Evolutionary conservation across 2,888 invertebrate species (phyloP), one percentile per base, ranked within the genome.

Genomic region (Dryadula phaetusa): DNA sequence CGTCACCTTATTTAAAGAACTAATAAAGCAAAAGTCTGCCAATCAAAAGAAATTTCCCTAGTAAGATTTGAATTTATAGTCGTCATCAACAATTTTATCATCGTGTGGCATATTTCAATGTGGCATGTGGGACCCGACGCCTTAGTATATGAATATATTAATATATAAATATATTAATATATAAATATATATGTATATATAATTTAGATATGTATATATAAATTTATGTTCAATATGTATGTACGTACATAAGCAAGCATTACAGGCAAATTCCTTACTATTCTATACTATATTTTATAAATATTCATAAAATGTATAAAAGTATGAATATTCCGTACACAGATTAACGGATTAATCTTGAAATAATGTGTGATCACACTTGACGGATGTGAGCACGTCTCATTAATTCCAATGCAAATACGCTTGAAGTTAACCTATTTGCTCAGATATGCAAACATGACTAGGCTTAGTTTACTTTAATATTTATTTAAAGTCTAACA

Each of bases 321-420:
- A 28, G 3, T 18, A 60, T 42, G 42, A 16, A 18, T 28, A 28
- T 28, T 7, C 40, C 12, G 28, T 12, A 18, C 22, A 34, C n/a
- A n/a, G 18, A 34, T 34, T 42, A 47, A 34, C 40, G 56, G 18
- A 40, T 40, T 60, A 37, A 44, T 49, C 40, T 52, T 14, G 18
- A 37, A 28, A 49, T 20, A 28, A 56, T 22, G 20, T 71, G 69
- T 74, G 73, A 70, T 69, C 71, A 69, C 63, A 60, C 60, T 62
- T 70, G 61, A 72, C 75, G 75, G 77, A 77, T 76, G 73, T 75
- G 67, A 66, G 58, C 72, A 64, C 70, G 67, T 74, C 72, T 74
- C 74, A 76, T 76, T 81, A 76, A 72, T 69, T 71, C 68, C 25
- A 66, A 73, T 70, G 75, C 73, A 75, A 76, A 78, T 76, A 74